These are phyloP conservation scores for Epiblema foenella DNA, from an alignment of 2,888 invertebrate species.

Conservation along the genomic window DNA sequence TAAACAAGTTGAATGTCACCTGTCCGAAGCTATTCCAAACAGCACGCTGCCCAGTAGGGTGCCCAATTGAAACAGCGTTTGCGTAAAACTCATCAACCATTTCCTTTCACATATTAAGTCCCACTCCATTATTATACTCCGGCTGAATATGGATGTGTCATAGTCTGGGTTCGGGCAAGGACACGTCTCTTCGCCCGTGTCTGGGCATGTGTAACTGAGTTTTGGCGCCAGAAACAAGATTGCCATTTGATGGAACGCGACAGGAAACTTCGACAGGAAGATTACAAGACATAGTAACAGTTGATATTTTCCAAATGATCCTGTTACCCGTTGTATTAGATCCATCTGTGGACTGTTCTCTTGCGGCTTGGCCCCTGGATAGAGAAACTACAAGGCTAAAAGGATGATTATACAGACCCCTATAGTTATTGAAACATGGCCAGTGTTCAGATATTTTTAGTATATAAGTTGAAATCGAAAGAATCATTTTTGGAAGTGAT, in stretches of 20 bases:
- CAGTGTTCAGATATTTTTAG: too few relatives aligned
- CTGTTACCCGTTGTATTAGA: constrained; percentile 72
- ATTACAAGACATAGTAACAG: constrained; percentile 70
- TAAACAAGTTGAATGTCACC: constrained; percentile 72
- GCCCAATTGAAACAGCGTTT: constrained; percentile 90
- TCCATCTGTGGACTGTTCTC: constrained; percentile 56
- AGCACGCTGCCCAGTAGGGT: constrained; percentile 89
- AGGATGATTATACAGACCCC: not conserved
- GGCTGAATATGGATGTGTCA: constrained; percentile 87
- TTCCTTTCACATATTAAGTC: constrained; percentile 88
- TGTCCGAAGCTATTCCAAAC: constrained; percentile 91
- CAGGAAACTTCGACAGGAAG: constrained; percentile 75
- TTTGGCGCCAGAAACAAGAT: constrained; percentile 81
- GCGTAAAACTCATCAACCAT: constrained; percentile 88
- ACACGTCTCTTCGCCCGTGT: constrained; percentile 69
- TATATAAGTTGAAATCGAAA: too few relatives aligned
- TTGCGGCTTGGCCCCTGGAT: constrained; percentile 51
- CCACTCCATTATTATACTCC: constrained; percentile 91
- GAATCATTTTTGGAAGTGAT: too few relatives aligned
- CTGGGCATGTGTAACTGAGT: constrained; percentile 63
- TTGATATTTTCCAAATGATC: constrained; percentile 83
- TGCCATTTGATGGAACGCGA: constrained; percentile 81
- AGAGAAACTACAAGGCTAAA: not conserved
- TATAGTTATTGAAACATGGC: not conserved
- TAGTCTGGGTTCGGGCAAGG: constrained; percentile 85